A percentile compares a stretch with the other conserved stretches of the same genome.
Evolutionary conservation across 2,888 invertebrate species (phyloP).

Genomic region (Poecilobothrus nobilitatus): DNA sequence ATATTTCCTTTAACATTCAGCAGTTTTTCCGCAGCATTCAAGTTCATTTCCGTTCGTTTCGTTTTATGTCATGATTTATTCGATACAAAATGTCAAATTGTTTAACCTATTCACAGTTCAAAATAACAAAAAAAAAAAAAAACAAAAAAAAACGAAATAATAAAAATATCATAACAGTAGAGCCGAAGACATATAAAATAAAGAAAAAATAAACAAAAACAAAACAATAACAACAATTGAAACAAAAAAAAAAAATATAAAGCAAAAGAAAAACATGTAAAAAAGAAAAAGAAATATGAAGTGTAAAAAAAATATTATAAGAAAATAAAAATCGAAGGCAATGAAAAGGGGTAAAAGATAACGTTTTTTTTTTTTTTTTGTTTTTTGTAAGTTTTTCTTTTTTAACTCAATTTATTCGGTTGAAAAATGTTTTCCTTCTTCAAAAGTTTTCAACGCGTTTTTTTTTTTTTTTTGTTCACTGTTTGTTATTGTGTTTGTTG

Average conservation of each 20-base stretch:
- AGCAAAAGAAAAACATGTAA: not conserved
- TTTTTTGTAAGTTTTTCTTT: too few species aligned
- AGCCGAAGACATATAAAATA: too few species aligned
- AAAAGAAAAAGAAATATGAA: not conserved
- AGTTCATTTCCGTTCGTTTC: not conserved
- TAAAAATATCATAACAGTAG: too few species aligned
- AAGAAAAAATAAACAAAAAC: too few species aligned
- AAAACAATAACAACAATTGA: not conserved
- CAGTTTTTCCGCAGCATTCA: not conserved
- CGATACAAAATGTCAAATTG: conserved; percentile 6
- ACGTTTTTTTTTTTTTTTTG: too few species aligned
- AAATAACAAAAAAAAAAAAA: not conserved
- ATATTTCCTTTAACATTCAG: not conserved
- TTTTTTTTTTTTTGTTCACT: not conserved
- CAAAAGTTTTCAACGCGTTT: not conserved
- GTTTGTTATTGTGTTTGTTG: too few species aligned
- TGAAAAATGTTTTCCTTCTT: not conserved
- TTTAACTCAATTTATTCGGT: conserved; percentile 6
- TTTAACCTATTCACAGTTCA: not conserved
- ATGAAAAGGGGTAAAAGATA: not conserved
- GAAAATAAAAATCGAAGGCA: not conserved
- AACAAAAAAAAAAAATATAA: not conserved
- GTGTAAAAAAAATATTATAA: not conserved
- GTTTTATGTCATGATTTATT: not conserved
- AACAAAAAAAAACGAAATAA: not conserved